Percentiles rank a stretch among this genome's conserved stretches.
These are phyloP conservation scores for Buphagus erythrorhynchus DNA, from an alignment of 2,797 vertebrate species.

Conservation along the genomic window DNA sequence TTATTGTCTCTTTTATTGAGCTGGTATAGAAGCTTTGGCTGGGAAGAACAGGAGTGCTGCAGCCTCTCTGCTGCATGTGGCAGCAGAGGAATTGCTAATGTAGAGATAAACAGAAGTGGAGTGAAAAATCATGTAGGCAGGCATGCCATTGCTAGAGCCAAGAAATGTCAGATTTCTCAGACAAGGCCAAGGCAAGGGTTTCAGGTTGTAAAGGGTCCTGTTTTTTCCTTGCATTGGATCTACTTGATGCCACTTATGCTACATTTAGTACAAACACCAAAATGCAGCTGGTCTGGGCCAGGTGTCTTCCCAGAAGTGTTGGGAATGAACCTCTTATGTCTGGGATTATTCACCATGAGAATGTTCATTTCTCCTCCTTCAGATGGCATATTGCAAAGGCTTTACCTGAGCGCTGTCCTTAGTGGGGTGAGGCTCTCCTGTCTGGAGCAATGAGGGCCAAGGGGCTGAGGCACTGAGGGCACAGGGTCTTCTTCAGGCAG, in stretches of 20 bases:
- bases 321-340: not conserved
- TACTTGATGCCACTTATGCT: not conserved
- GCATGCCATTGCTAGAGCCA: not conserved
- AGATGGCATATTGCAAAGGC: not conserved
- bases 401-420: not conserved
- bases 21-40: not conserved
- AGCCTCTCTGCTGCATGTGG: not conserved
- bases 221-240: not conserved
- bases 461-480: not conserved
- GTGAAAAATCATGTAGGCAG: not conserved
- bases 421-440: not conserved
- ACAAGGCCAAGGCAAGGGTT: not conserved
- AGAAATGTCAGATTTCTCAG: not conserved
- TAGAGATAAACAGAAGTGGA: not conserved
- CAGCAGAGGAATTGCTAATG: not conserved
- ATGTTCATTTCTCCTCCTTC: not conserved
- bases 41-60: not conserved
- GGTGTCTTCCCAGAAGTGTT: not conserved
- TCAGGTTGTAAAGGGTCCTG: not conserved
- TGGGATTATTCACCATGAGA: not conserved
- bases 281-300: not conserved
- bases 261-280: not conserved
- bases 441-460: not conserved
- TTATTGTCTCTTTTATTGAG: constrained; percentile 13
- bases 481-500: not conserved